phyloP scores from a whole-genome alignment of 2,888 invertebrate species.

The Panopea generosa region DNA sequence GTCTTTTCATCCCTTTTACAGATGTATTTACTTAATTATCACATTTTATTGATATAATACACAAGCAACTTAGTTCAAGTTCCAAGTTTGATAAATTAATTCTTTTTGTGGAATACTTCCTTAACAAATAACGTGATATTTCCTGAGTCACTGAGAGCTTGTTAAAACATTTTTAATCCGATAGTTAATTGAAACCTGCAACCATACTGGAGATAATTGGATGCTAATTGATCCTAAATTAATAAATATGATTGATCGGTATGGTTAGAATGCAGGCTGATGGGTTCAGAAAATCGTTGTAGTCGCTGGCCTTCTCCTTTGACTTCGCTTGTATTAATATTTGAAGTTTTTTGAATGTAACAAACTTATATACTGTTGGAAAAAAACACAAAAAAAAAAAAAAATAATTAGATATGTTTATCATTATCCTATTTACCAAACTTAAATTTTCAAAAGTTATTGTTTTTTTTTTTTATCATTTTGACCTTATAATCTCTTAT shows the following conservation, averaged over 20 bases:
- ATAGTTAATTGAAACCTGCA: conserved; percentile 43
- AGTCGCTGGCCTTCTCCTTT: too few relatives aligned
- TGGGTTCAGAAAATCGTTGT: too few relatives aligned
- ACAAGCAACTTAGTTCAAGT: conserved; percentile 33
- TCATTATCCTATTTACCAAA: too few relatives aligned
- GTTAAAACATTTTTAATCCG: conserved; percentile 12
- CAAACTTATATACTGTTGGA: too few relatives aligned
- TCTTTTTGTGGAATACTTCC: conserved; percentile 31
- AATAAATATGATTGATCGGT: conserved; percentile 17
- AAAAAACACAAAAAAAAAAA: too few relatives aligned
- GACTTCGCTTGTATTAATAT: too few relatives aligned
- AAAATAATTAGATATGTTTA: too few relatives aligned
- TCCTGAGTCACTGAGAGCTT: conserved; percentile 27
- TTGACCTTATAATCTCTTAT: too few relatives aligned
- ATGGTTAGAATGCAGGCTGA: not conserved
- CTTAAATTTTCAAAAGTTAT: too few relatives aligned
- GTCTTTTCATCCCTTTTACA: conserved; percentile 50
- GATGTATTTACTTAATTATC: conserved; percentile 64
- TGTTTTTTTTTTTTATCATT: too few relatives aligned
- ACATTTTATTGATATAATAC: conserved; percentile 58
- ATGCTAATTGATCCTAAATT: conserved; percentile 35
- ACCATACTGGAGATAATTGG: conserved; percentile 27
- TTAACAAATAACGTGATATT: conserved; percentile 41
- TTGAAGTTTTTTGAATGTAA: too few relatives aligned
- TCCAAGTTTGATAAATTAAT: conserved; percentile 46